phyloP scores from a whole-genome alignment of 2,113 vertebrate genomes.

The Gnathonemus echidnorhynchus region DNA sequence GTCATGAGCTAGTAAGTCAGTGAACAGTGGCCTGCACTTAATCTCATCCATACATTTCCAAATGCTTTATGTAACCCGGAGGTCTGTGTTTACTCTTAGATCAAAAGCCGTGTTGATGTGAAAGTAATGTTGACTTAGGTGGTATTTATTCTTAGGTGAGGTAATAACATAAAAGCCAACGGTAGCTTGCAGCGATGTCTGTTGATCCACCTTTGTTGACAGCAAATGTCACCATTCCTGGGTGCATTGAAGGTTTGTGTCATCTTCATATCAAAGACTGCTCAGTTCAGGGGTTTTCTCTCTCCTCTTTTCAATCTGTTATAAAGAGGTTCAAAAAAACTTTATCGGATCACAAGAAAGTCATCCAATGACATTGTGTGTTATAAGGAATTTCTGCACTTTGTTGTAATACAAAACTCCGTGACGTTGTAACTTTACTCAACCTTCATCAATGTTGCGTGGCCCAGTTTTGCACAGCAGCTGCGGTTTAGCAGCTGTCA shows the following conservation, averaged over 20 bases:
- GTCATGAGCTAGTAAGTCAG: not conserved
- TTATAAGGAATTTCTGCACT: not conserved
- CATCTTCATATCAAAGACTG: conserved; percentile 7
- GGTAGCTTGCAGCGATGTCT: not conserved
- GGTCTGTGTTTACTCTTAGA: not conserved
- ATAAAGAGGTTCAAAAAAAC: not conserved
- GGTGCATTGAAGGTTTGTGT: conserved; percentile 6
- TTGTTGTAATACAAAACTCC: conserved; percentile 1
- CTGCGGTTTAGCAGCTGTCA: not conserved
- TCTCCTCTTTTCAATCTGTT: not conserved
- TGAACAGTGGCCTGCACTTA: not conserved
- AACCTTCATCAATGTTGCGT: not conserved
- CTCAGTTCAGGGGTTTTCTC: not conserved
- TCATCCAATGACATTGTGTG: not conserved
- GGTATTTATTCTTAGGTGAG: conserved; percentile 5
- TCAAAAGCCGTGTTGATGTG: conserved; percentile 5
- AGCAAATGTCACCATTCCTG: not conserved
- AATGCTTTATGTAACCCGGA: not conserved
- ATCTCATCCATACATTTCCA: not conserved
- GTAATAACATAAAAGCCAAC: conserved; percentile 12
- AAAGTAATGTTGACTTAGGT: conserved; percentile 5
- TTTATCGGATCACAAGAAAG: not conserved
- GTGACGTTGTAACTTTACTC: not conserved
- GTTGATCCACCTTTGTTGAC: conserved; percentile 4
- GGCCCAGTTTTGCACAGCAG: not conserved